These are phyloP conservation scores for Taenaris catops DNA, from an alignment of 2,888 invertebrate species.

Conservation along the genomic window DNA sequence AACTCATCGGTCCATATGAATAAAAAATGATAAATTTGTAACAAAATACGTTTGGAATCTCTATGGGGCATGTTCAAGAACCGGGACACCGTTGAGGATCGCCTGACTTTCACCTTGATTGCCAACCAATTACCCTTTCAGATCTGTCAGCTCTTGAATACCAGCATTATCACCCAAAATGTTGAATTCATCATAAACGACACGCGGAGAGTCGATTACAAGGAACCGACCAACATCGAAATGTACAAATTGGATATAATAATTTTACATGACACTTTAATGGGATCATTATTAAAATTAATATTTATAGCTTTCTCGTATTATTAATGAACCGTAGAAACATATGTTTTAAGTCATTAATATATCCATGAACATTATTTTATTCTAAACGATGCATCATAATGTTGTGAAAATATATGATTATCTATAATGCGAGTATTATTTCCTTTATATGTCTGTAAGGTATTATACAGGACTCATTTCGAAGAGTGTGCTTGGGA, in stretches of 20 bases:
- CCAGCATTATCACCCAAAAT: constrained; percentile 15
- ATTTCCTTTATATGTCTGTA: too few relatives aligned
- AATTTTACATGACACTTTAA: neutral
- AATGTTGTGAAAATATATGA: too few relatives aligned
- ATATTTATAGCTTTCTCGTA: too few relatives aligned
- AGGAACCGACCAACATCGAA: constrained; percentile 1
- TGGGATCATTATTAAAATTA: neutral
- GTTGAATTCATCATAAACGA: constrained; percentile 13
- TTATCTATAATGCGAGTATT: constrained; percentile 7
- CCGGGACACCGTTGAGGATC: constrained; percentile 18
- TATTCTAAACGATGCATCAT: too few relatives aligned
- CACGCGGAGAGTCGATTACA: constrained; percentile 6
- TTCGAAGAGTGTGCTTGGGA: too few relatives aligned
- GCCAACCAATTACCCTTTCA: constrained; percentile 49
- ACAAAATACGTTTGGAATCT: constrained; percentile 26
- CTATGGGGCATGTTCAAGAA: constrained; percentile 22
- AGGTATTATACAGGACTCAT: too few relatives aligned
- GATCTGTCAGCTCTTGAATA: constrained; percentile 30
- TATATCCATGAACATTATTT: too few relatives aligned
- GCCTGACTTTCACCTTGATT: constrained; percentile 56
- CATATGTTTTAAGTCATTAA: too few relatives aligned
- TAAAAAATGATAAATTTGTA: constrained; percentile 25
- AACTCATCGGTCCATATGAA: constrained; percentile 21
- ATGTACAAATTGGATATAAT: neutral
- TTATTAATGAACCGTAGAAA: too few relatives aligned